Evolutionary conservation across 2,797 vertebrate genomes (phyloP).

Genomic region (Muraenolepis orangiensis): DNA sequence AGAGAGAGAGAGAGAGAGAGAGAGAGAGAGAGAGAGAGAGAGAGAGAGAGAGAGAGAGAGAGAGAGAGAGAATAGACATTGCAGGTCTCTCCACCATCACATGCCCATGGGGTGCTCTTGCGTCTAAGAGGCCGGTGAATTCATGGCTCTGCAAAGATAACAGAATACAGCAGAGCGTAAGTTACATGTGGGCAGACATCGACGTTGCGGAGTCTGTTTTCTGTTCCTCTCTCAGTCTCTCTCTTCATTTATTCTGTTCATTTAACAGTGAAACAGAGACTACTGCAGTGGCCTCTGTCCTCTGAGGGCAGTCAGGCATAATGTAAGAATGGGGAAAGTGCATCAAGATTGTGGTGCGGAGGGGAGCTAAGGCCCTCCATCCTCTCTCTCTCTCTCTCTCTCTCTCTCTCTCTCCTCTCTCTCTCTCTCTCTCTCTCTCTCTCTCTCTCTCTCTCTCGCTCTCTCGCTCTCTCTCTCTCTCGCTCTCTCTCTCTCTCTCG

Average conservation of each 20-base stretch:
- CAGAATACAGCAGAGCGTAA: constrained; percentile 42
- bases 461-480: constrained; percentile 38
- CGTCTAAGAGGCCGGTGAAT: constrained; percentile 19
- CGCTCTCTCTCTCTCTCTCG: constrained; percentile 38
- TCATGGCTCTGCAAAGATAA: constrained; percentile 55
- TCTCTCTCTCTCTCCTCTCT: constrained; percentile 4
- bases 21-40: too few species aligned
- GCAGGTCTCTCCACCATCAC: constrained; percentile 51
- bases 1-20: too few species aligned
- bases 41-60: too few species aligned
- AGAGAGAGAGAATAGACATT: constrained; percentile 29
- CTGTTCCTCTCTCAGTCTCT: constrained; percentile 3
- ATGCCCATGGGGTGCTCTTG: constrained; percentile 43
- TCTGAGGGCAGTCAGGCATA: constrained; percentile 8
- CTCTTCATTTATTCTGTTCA: constrained; percentile 21
- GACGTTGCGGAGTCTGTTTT: constrained; percentile 26
- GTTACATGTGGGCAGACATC: background rate
- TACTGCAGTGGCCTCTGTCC: constrained; percentile 35
- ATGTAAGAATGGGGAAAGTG: too few species aligned
- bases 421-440: constrained; percentile 29
- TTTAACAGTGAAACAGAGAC: background rate
- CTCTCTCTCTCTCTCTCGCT: constrained; percentile 2
- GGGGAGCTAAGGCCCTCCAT: too few species aligned
- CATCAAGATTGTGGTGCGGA: too few species aligned
- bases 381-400: too few species aligned